A percentile compares a stretch with the other conserved stretches of the same genome.
Conservation (phyloP, 2,888 invertebrate species). For the Drosophila helvetica region DNA sequence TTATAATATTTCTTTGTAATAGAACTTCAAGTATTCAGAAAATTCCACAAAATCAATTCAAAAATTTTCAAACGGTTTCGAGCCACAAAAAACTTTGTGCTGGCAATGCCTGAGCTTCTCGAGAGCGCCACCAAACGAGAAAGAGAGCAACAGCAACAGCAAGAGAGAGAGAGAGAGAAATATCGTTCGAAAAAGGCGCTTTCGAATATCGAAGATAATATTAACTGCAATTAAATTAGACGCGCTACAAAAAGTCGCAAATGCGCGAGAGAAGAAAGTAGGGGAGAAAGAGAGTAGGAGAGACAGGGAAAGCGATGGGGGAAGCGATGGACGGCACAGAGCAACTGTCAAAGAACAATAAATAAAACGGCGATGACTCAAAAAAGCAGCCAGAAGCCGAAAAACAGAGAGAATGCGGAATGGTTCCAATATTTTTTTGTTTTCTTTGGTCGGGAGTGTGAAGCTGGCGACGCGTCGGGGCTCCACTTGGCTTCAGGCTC, state of each 20-base stretch:
- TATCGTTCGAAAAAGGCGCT: slow-evolving; percentile 25
- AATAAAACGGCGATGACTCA: slow-evolving; percentile 68
- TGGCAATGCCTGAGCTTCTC: slow-evolving; percentile 27
- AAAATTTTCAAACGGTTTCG: neutral
- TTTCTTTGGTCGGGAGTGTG: slow-evolving; percentile 47
- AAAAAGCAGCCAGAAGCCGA: slow-evolving; percentile 42
- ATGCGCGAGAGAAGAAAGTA: slow-evolving; percentile 12
- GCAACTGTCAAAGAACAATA: slow-evolving; percentile 55
- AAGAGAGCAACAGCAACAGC: neutral
- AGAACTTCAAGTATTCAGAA: neutral
- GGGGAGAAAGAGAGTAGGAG: neutral
- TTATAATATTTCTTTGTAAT: too few relatives aligned
- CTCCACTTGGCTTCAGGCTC: slow-evolving; percentile 12
- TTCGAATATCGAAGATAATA: slow-evolving; percentile 65
- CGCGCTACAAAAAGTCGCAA: slow-evolving; percentile 7
- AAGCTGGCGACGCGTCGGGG: slow-evolving; percentile 65
- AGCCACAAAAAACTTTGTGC: neutral
- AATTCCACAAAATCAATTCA: neutral
- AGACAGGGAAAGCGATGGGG: neutral
- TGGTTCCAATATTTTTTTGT: slow-evolving; percentile 29
- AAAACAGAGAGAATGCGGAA: slow-evolving; percentile 21
- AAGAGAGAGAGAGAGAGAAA: neutral
- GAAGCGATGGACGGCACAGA: neutral
- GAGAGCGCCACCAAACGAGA: neutral
- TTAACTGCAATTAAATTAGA: slow-evolving; percentile 68